Conservation (phyloP, 2,888 invertebrate species). For the Tipula lateralis region DNA sequence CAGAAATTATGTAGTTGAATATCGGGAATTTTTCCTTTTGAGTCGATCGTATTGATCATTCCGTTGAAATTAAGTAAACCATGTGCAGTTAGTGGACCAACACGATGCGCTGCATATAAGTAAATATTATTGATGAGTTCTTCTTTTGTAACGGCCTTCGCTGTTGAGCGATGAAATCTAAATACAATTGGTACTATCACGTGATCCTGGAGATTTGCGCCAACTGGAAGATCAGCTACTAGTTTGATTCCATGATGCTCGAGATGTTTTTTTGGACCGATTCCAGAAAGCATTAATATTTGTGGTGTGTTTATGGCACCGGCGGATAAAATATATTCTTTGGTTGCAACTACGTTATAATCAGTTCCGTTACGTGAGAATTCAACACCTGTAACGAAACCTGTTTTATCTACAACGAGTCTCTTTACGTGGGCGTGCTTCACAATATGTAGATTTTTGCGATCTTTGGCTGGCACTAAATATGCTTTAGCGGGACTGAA, state of each 20-base stretch:
- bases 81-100: conserved; percentile 50
- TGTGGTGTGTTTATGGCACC: conserved; percentile 45
- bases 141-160: conserved; percentile 30
- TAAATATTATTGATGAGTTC: conserved; percentile 40
- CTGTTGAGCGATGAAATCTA: conserved; percentile 45
- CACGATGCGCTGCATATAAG: conserved; percentile 51
- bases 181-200: conserved; percentile 52
- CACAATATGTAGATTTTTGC: conserved; percentile 40
- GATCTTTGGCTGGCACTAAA: conserved; percentile 51
- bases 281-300: conserved; percentile 44
- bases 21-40: conserved; percentile 49
- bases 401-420: conserved; percentile 31
- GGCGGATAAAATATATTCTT: conserved; percentile 44
- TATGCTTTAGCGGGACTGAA: conserved; percentile 70
- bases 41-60: conserved; percentile 37
- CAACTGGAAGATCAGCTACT: conserved; percentile 50
- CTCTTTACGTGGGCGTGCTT: conserved; percentile 37
- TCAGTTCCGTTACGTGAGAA: conserved; percentile 34
- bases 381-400: conserved; percentile 28
- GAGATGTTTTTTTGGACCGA: conserved; percentile 41
- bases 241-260: conserved; percentile 38
- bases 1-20: conserved; percentile 51
- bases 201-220: conserved; percentile 76
- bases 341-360: conserved; percentile 35
- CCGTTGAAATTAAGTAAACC: conserved; percentile 43